Conservation (phyloP, 2,797 vertebrate species). For the Pagetopsis macropterus region DNA sequence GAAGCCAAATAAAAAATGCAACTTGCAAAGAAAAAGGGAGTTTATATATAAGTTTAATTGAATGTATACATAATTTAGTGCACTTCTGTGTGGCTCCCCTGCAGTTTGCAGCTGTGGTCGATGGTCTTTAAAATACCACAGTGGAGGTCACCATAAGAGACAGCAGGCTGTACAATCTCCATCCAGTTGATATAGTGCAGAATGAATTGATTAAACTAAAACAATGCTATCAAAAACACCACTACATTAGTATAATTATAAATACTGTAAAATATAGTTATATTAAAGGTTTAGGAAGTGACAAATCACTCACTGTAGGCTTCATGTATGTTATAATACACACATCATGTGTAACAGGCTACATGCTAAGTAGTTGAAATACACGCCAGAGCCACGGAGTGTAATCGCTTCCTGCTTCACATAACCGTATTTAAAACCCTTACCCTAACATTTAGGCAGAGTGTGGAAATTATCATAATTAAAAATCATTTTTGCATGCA, state of each 20-base stretch:
- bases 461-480: no score
- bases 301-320: not conserved
- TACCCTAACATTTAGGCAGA: no score
- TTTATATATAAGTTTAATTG: slow-evolving; percentile 50
- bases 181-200: not conserved
- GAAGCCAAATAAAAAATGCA: not conserved
- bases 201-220: not conserved
- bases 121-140: slow-evolving; percentile 55
- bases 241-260: not conserved
- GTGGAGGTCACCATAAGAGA: slow-evolving; percentile 43
- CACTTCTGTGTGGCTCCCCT: slow-evolving; percentile 56
- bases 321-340: not conserved
- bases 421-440: no score
- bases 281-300: not conserved
- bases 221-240: not conserved
- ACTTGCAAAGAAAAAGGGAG: not conserved
- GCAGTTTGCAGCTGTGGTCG: slow-evolving; percentile 51
- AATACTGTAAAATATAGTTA: not conserved
- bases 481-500: no score
- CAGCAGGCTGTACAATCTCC: not conserved
- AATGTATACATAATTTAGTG: slow-evolving; percentile 68
- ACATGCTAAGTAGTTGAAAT: not conserved
- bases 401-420: not conserved
- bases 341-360: not conserved
- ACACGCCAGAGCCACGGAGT: not conserved